Percentiles rank a stretch among this genome's conserved stretches.
These are phyloP conservation scores for Sympetrum striolatum DNA, from an alignment of 2,888 invertebrate species.

Conservation along the genomic window DNA sequence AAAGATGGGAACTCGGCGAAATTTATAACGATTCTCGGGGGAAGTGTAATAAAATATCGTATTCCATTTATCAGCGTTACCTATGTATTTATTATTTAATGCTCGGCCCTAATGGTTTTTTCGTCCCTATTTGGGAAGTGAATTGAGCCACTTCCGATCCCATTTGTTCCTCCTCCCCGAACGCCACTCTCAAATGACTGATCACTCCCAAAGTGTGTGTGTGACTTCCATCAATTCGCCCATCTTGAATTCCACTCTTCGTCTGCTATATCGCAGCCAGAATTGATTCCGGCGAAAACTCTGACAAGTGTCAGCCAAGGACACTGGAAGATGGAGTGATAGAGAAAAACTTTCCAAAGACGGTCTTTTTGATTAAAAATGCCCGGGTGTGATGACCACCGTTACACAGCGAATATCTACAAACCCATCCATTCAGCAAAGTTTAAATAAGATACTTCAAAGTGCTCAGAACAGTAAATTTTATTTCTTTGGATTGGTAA, in stretches of 20 bases:
- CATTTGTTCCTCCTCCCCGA: background rate
- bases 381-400: background rate
- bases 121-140: background rate
- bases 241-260: background rate
- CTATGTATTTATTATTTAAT: background rate
- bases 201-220: background rate
- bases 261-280: background rate
- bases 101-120: background rate
- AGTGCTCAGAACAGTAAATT: too few species aligned
- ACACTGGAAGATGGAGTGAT: background rate
- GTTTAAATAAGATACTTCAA: background rate
- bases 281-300: slow-evolving; percentile 10
- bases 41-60: background rate
- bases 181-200: background rate
- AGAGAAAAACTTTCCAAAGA: background rate
- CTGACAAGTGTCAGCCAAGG: background rate
- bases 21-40: background rate
- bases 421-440: too few species aligned
- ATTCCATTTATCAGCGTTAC: background rate
- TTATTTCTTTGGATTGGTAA: too few species aligned
- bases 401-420: background rate
- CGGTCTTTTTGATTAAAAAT: background rate
- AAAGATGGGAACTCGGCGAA: too few species aligned
- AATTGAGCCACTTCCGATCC: background rate
- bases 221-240: slow-evolving; percentile 14